phyloP scores from a whole-genome alignment of 2,113 vertebrate genomes.

The Dissostichus mawsoni region DNA sequence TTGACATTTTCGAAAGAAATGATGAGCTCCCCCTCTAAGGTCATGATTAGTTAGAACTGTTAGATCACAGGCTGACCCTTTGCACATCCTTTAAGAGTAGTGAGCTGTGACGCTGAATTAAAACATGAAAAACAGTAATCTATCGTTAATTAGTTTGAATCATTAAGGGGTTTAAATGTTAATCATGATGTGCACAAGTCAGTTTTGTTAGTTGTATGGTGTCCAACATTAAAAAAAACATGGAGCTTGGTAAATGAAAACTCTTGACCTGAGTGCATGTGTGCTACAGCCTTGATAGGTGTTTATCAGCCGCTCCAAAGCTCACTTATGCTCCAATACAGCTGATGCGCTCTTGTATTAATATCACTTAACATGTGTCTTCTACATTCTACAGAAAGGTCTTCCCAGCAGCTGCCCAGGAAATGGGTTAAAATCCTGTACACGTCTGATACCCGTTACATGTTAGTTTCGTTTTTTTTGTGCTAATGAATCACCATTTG shows the following conservation, averaged over 20 bases:
- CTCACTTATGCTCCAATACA: not conserved
- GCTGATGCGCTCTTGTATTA: not conserved
- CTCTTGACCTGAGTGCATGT: not conserved
- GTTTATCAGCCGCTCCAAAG: not conserved
- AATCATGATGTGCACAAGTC: not conserved
- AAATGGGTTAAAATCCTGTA: not conserved
- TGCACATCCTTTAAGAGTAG: too few species aligned
- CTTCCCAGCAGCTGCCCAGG: constrained; percentile 7
- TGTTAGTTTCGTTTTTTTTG: constrained; percentile 63
- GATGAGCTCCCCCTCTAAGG: not conserved
- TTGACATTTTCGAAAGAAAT: not conserved
- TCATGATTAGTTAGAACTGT: not conserved
- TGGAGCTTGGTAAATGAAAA: not conserved
- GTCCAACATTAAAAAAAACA: not conserved
- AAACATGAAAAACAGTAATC: too few species aligned
- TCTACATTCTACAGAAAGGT: not conserved
- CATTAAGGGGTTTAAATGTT: not conserved
- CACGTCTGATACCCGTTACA: constrained; percentile 20
- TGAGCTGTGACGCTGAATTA: too few species aligned
- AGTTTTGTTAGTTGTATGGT: not conserved
- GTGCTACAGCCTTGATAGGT: not conserved
- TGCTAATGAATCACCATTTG: constrained; percentile 81
- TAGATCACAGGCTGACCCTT: too few species aligned
- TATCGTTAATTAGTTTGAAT: too few species aligned
- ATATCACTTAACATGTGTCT: not conserved